Base-by-base conservation (phyloP, 2,888 invertebrate genomes). In the Latrodectus elegans region DNA sequence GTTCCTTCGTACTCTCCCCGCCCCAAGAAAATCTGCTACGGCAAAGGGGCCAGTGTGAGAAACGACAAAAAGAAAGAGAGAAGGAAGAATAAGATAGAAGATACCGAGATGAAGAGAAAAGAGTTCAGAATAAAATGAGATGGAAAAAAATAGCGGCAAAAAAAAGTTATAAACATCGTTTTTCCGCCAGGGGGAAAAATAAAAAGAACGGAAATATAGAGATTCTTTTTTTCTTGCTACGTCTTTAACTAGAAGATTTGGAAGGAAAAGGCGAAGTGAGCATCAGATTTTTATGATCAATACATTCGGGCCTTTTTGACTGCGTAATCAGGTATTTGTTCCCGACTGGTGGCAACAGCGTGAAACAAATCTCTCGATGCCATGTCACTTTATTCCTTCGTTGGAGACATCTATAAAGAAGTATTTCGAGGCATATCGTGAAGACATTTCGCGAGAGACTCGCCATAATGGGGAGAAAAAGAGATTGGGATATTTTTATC, bases 151-250 rank as follows among this genome's bases (percentile, higher is more conserved):
- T 12, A 12, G 17, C 11, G 22, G 22, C 11, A 22, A 68, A 68
- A 75, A 82, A 75, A 82, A 84, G 76, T 83, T 84, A 84, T 84
- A 84, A 84, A 84, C 84, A 75, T 84, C 84, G 84, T 84, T 84
- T 84, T 84, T 84, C 84, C 78, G 67, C 72, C 64, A 76, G 72
- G 65, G 38, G 72, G 67, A 65, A 67, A 76, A 84, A 84, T 78
- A 84, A 83, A 84, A 84, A 84, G 65, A 73, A 38, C 73, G 52
- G 77, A 84, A 84, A 84, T 84, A 84, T 77, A 84, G 84, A 84
- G 84, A 84, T 84, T 84, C 77, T 52, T n/a, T 73, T 73, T 81
- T 74, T 77, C 73, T 84, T 73, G 38, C 38, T 77, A 65, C 70
- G 65, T 72, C 78, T 84, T 84, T 72, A 84, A 77, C 78, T 70